Base-by-base conservation (phyloP, 1,140 invertebrate species). In the Drosophila kohkoa region DNA sequence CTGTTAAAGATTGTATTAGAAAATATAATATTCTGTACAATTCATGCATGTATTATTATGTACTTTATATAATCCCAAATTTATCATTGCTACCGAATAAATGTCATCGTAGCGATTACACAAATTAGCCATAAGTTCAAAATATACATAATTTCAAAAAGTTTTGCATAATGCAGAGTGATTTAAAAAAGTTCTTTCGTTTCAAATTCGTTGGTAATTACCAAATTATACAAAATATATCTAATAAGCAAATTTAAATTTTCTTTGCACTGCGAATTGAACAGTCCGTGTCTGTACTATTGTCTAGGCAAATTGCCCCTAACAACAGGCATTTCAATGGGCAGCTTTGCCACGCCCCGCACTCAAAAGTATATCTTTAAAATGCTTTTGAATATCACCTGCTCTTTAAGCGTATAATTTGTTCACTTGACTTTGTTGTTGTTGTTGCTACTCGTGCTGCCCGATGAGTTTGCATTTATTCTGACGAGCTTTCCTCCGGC, bases 351-450 rank as follows among this genome's bases (percentile, higher is more conserved):
- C 38, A 41, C 11, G 38, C 28, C 51, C 28, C 8, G 8, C 45
- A 16, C 28, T 11, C 32, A 15, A 30, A 41, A 25, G 16, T 48
- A 48, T 38, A 63, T 13, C 32, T 51, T 32, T 32, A 49, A 38
- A 20, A 38, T 35, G 51, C 15, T 43, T 38, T 20, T 58, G 64
- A 69, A 58, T 70, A 69, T 73, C 65, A 81, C 68, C 69, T 85
- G 82, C 52, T 74, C 68, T 77, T 83, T 74, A 67, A 69, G 65
- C 81, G 52, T 77, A 55, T 81, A 77, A 83, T 83, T 85, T 81
- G 77, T 77, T 79, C 45, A 52, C 55, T 72, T 11, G 32, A 51
- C 30, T 75, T 81, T 79, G 57, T 57, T 75, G 52, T 63, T 30
- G 20, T 25, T 51, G 45, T 35, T 60, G 16, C 52, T 52, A 13